Evolutionary conservation across 2,888 invertebrate genomes (phyloP), one percentile per base, ranked within the genome.

Genomic region (Euproctis similis): DNA sequence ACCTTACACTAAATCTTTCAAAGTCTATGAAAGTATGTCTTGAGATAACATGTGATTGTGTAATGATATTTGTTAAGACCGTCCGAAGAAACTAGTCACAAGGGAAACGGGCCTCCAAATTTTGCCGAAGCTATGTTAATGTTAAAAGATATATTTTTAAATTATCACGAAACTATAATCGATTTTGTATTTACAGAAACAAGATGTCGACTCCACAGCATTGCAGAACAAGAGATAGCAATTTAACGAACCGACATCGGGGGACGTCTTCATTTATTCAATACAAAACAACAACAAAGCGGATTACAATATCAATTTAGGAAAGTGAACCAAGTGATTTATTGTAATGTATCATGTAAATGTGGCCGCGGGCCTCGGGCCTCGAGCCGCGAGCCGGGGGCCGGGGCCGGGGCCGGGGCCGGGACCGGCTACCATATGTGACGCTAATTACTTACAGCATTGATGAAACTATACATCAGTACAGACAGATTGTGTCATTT

Each of bases 231-330:
- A 38, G 40, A 69, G 73, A 80, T 81, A 78, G 78, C 82, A 80
- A 81, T 82, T 82, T 82, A 84, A 84, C 81, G 82, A 82, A 80
- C 71, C 75, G 53, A 62, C 77, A 76, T 77, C 75, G 66, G 60
- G n/a, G 56, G 61, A 81, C 74, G 77, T 80, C 82, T 82, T 82
- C 80, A 82, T 82, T 82, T 81, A 81, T 81, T 71, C 69, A 60
- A 70, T 55, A 54, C 46, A 57, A 67, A 81, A 77, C 67, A 77
- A 74, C 66, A 81, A 68, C 66, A 77, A 26, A 66, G 62, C 70
- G 74, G 74, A 82, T 84, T 82, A 82, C 78, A 82, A 84, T 84
- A 84, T 84, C 82, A 84, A 82, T 84, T 84, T 84, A 84, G 80
- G 72, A 80, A 84, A 82, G 81, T 82, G 81, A 74, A 74, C 49